Percentiles rank a stretch among this genome's conserved stretches.
These are phyloP conservation scores for Drosophila seclusa DNA, from an alignment of 2,888 invertebrate genomes.

Conservation along the genomic window DNA sequence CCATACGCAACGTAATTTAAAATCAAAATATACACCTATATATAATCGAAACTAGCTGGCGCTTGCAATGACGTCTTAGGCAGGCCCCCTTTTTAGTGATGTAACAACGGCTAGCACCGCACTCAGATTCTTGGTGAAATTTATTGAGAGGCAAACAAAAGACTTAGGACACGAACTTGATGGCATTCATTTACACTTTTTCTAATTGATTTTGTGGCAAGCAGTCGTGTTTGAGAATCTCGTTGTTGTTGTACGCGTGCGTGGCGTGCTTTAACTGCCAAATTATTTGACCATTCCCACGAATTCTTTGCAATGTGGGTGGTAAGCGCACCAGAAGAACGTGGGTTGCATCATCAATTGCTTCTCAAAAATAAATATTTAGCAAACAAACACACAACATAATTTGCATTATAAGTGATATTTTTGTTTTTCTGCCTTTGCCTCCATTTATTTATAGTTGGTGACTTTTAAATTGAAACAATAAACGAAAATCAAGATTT, in stretches of 20 bases:
- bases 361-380: slow-evolving; percentile 9
- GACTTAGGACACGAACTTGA: slow-evolving; percentile 66
- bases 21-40: slow-evolving; percentile 6
- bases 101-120: slow-evolving; percentile 9
- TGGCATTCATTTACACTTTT: slow-evolving; percentile 2
- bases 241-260: slow-evolving; percentile 41
- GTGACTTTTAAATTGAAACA: slow-evolving; percentile 44
- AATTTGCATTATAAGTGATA: slow-evolving; percentile 44
- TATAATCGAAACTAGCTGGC: slow-evolving; percentile 10
- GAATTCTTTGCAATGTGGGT: slow-evolving; percentile 56
- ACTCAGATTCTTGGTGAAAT: slow-evolving; percentile 13
- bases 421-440: slow-evolving; percentile 9
- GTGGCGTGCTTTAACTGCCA: slow-evolving; percentile 42
- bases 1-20: slow-evolving; percentile 36
- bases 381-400: slow-evolving; percentile 56
- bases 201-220: slow-evolving; percentile 14
- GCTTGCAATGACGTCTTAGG: not conserved
- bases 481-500: slow-evolving; percentile 34
- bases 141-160: slow-evolving; percentile 52
- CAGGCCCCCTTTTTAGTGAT: slow-evolving; percentile 27
- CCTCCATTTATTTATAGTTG: slow-evolving; percentile 20
- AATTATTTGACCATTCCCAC: slow-evolving; percentile 57
- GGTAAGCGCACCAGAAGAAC: slow-evolving; percentile 42
- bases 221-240: slow-evolving; percentile 2
- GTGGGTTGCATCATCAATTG: slow-evolving; percentile 37